Evolutionary conservation across 2,113 vertebrate species (phyloP).

Genomic region (Pteruthius melanotis): DNA sequence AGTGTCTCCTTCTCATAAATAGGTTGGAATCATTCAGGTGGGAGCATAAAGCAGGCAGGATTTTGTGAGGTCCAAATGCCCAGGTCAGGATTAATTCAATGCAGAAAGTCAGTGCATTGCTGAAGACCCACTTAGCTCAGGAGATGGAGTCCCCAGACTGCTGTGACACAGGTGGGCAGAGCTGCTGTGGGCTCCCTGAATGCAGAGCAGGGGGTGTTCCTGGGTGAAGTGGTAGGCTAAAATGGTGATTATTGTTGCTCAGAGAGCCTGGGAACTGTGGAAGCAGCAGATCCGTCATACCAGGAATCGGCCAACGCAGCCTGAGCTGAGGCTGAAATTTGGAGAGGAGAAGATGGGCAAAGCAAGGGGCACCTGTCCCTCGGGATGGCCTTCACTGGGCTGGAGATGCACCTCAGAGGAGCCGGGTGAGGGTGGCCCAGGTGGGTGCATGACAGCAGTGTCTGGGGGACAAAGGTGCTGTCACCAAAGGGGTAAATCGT

Average conservation of each 20-base stretch:
- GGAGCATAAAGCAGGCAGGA: neutral
- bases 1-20: neutral
- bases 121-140: neutral
- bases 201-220: neutral
- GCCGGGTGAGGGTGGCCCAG: neutral
- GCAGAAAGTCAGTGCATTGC: neutral
- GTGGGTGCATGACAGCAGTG: accelerated
- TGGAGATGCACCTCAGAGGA: neutral
- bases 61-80: neutral
- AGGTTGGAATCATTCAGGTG: neutral
- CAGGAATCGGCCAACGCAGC: neutral
- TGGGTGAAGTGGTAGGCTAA: neutral
- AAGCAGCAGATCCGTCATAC: accelerated
- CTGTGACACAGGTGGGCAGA: neutral
- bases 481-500: neutral
- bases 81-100: neutral
- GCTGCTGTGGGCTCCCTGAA: neutral
- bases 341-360: neutral
- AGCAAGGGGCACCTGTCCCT: neutral
- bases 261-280: neutral
- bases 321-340: neutral
- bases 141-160: accelerated
- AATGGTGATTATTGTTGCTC: neutral
- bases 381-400: neutral
- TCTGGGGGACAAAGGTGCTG: neutral